A percentile compares a stretch with the other conserved stretches of the same genome.
Evolutionary conservation across 2,797 vertebrate species (phyloP).

Genomic region (Gorsachius magnificus): DNA sequence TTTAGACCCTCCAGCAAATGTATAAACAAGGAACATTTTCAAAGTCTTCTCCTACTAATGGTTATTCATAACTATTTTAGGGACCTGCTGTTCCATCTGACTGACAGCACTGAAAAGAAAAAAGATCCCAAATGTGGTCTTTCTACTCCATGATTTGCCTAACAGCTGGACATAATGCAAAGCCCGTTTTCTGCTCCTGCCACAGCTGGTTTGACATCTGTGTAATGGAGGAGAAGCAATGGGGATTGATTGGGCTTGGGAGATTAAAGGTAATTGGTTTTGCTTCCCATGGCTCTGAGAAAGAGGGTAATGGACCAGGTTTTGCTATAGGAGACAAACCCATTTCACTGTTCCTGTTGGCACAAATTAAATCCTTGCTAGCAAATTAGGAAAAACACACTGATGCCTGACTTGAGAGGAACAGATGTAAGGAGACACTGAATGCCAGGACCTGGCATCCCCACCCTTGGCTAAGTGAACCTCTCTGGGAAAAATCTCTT

Average conservation of each 20-base stretch:
- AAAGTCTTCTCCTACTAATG: slow-evolving; percentile 37
- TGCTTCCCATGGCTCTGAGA: background rate
- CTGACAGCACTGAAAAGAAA: slow-evolving; percentile 19
- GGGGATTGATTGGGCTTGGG: background rate
- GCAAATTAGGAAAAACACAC: background rate
- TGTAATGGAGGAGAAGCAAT: background rate
- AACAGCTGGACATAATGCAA: slow-evolving; percentile 39
- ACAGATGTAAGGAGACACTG: background rate
- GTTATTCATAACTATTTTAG: slow-evolving; percentile 54
- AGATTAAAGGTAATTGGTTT: background rate
- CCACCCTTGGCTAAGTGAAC: background rate
- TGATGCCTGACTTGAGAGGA: background rate
- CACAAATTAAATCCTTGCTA: background rate
- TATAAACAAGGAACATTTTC: slow-evolving; percentile 54
- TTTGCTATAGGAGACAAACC: background rate
- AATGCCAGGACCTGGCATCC: background rate
- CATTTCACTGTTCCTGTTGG: fast-evolving
- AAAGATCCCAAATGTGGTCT: background rate
- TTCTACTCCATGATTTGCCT: background rate
- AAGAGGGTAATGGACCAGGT: background rate
- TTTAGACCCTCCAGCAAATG: slow-evolving; percentile 36
- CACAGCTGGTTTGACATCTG: slow-evolving; percentile 36
- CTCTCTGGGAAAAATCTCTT: background rate
- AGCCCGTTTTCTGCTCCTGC: slow-evolving; percentile 34
- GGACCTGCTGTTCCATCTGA: slow-evolving; percentile 33